Evolutionary conservation across 64 coral and sea anemone species (phyloP), one percentile per base, ranked within the genome.

Genomic region (Pocillopora verrucosa): DNA sequence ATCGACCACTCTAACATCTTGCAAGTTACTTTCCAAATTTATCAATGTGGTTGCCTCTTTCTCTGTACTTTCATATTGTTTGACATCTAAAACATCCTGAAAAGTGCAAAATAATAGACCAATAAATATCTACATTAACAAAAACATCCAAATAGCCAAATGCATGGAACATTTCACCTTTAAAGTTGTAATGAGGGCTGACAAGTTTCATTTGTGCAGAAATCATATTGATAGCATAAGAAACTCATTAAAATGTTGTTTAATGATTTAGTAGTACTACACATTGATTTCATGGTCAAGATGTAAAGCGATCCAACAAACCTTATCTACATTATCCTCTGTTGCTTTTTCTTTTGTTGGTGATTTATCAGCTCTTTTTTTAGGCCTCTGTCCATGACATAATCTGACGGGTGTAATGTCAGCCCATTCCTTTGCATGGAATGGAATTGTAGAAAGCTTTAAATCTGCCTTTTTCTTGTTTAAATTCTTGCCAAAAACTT

Each of bases 321-420:
- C 77, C 77, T 79, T 30, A 10, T 79, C 22, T 59, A 59, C 10
- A 60, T 77, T 20, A 20, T 3, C 41, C 75, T 77, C 75, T 51
- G 17, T 16, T 7, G 80, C 17, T 1, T 11, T 38, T 30, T 72
- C 82, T 38, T 56, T 56, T 19, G 37, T 61, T 67, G 20, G 16
- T 41, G 17, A 4, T 72, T 36, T 2, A 12, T 34, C 3, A 22
- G 16, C 61, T 26, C 19, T 22, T 85, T 85, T 85, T 36, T 58
- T 88, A 61, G 88, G 87, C 81, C 90, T 94, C 56, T 98, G 96
- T 16, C 96, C 96, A 84, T 98, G 96, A 77, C 93, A 93, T 24
- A 98, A 77, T 58, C 87, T 94, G 19, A 98, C 87, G n/a, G 96
- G 96, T 61, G 89, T 95, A 38, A 90, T 76, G 11, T 86, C 89